Evolutionary conservation across 2,113 vertebrate genomes (phyloP).

Genomic region (Girardinichthys multiradiatus): DNA sequence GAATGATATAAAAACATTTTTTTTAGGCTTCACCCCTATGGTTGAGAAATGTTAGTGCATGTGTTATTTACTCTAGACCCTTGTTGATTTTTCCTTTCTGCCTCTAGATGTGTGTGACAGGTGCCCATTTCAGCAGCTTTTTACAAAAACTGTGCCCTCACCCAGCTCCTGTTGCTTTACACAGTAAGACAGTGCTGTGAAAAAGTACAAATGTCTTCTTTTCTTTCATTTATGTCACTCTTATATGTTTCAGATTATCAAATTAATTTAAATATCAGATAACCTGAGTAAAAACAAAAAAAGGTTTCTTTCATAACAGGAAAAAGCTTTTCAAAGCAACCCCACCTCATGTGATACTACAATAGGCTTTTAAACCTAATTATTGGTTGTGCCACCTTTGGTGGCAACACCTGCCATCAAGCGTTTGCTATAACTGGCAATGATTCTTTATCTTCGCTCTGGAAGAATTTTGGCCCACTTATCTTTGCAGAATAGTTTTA

Average conservation of each 20-base stretch:
- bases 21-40: constrained; percentile 22
- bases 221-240: background rate
- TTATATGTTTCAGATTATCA: background rate
- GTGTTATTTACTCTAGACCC: constrained; percentile 60
- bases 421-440: too few relatives aligned
- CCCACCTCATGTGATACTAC: too few relatives aligned
- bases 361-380: too few relatives aligned
- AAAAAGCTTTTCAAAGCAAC: too few relatives aligned
- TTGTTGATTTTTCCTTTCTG: constrained; percentile 66
- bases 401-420: too few relatives aligned
- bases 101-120: constrained; percentile 58
- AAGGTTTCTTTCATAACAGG: too few relatives aligned
- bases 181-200: background rate
- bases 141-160: background rate
- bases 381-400: too few relatives aligned
- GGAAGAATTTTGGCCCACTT: too few relatives aligned
- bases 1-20: background rate
- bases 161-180: background rate
- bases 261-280: background rate
- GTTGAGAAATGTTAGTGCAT: constrained; percentile 47
- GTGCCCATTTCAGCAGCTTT: constrained; percentile 54
- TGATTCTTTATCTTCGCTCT: too few relatives aligned
- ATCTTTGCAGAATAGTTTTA: too few relatives aligned
- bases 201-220: background rate
- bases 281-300: too few relatives aligned